Conservation (phyloP, 2,113 vertebrate genomes). For the Leptobrachium leishanense region DNA sequence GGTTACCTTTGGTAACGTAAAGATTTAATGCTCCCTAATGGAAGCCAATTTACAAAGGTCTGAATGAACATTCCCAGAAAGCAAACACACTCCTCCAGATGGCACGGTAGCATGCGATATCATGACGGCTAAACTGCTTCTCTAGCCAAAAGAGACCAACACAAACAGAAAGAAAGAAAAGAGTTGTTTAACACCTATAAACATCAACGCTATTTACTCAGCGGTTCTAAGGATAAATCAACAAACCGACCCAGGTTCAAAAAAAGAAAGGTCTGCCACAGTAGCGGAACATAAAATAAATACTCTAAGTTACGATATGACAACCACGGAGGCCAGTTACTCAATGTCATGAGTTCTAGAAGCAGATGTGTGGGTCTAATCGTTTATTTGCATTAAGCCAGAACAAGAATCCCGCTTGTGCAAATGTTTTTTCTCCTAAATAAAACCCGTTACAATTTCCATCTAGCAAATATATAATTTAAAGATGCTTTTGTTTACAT, state of each 20-base stretch:
- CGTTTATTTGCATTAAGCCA: too few relatives aligned
- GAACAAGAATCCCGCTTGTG: too few relatives aligned
- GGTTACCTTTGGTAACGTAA: not conserved
- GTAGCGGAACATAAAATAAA: too few relatives aligned
- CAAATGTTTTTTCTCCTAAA: too few relatives aligned
- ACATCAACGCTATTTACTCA: not conserved
- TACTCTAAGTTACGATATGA: too few relatives aligned
- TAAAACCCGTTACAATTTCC: too few relatives aligned
- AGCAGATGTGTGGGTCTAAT: too few relatives aligned
- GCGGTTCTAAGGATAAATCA: not conserved
- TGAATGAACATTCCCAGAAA: not conserved
- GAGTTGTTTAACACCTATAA: not conserved
- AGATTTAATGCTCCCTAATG: slow-evolving; percentile 2
- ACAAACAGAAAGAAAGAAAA: not conserved
- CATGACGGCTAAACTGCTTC: not conserved
- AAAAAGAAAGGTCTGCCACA: too few relatives aligned
- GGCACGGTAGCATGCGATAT: not conserved
- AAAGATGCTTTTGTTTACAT: too few relatives aligned
- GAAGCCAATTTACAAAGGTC: not conserved
- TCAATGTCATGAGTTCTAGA: too few relatives aligned
- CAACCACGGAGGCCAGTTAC: too few relatives aligned
- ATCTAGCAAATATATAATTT: too few relatives aligned
- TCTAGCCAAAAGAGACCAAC: not conserved
- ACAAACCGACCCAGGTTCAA: not conserved
- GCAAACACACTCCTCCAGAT: not conserved